Percentiles rank a stretch among this genome's conserved stretches.
Evolutionary conservation across 2,113 vertebrate genomes (phyloP).

Genomic region (Todiramphus saurophagus): DNA sequence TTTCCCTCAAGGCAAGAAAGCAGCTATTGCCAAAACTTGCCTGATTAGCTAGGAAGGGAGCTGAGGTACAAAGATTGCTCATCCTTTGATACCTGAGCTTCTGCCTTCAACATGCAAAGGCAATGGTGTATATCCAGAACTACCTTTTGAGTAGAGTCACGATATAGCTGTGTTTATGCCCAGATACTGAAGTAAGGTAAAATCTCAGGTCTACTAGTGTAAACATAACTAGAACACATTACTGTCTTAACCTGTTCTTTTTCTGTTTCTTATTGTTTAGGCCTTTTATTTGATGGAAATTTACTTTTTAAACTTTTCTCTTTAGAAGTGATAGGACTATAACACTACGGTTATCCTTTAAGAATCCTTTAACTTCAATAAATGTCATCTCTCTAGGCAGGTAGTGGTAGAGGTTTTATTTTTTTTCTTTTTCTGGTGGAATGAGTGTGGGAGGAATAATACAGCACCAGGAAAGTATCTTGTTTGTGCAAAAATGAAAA

Average conservation of each 20-base stretch:
- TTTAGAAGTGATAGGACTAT: background rate
- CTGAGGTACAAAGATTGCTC: background rate
- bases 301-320: background rate
- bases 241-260: background rate
- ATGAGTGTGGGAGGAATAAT: background rate
- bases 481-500: background rate
- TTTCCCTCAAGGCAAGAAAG: background rate
- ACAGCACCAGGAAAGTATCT: background rate
- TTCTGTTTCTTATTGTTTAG: background rate
- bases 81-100: background rate
- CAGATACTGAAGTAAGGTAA: background rate
- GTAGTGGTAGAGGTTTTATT: background rate
- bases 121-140: background rate
- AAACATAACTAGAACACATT: background rate
- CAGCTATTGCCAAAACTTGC: background rate
- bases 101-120: background rate
- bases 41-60: rapidly evolving
- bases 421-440: background rate
- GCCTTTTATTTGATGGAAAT: background rate
- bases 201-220: background rate
- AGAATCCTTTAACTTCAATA: background rate
- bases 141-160: background rate
- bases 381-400: background rate
- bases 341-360: background rate
- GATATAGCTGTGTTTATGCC: background rate